Evolutionary conservation across 1,140 invertebrate genomes (phyloP), one percentile per base, ranked within the genome.

Genomic region (Bombus vancouverensis): DNA sequence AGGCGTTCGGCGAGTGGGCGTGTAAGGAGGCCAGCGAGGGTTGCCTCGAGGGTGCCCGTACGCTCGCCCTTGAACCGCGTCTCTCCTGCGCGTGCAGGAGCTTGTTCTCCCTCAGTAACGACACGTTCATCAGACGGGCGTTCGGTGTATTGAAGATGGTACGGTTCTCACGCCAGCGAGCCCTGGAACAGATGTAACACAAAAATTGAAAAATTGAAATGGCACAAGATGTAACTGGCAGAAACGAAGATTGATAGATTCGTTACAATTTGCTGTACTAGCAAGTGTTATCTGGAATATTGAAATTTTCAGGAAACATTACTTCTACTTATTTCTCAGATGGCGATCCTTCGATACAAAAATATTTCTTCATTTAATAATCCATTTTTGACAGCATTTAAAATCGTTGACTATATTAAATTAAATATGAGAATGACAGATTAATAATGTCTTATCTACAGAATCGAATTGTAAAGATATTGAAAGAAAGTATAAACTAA

Each of bases 141-240:
- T 98, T 98, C n/a, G 98, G 98, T 47, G 98, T 98, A 93, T 99
- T 99, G 96, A 99, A 98, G 92, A 99, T 98, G 34, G 98, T 98
- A 4, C 98, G 96, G 94, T 98, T 98, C 92, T 98, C 98, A 87
- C 97, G 96, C 97, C 98, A 99, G 91, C 98, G 96, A 37, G 98
- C 98, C 93, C 98, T 98, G 95, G 73, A 96, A 96, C 82, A 79
- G 5, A 18, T 42, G 5, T 10, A n/a, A 18, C 47, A n/a, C 3
- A 28, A 5, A 4, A 42, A 42, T 70, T 39, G 15, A 18, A 9
- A 39, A 70, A 70, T 25, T 10, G 18, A 32, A 34, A 13, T 34
- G 18, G 47, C 18, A 53, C 18, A 53, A 53, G 47, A 22, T 53
- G 47, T 53, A 22, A 53, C 5, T 53, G 47, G 3, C 47, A 53